Evolutionary conservation across 1,140 invertebrate genomes (phyloP).

Genomic region (Colletes latitarsis): DNA sequence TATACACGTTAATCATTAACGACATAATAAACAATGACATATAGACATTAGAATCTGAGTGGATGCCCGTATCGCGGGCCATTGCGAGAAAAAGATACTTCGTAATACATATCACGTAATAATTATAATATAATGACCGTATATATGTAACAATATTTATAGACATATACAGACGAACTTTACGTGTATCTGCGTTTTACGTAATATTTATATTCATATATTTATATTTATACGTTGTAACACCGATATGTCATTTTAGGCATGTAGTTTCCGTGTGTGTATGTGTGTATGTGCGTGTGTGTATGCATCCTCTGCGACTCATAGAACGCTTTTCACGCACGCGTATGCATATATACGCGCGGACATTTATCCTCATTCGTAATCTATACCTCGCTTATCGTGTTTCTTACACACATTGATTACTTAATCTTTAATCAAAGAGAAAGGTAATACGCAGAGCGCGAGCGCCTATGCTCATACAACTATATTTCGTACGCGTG

Average conservation of each 20-base stretch:
- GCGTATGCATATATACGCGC: neutral
- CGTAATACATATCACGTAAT: conserved; percentile 63
- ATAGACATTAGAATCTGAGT: conserved; percentile 66
- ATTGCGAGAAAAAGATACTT: conserved; percentile 57
- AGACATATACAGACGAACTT: conserved; percentile 67
- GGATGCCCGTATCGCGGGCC: conserved; percentile 40
- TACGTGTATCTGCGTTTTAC: conserved; percentile 42
- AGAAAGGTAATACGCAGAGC: neutral
- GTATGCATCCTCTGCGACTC: neutral
- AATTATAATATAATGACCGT: conserved; percentile 57
- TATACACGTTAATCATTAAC: conserved; percentile 67
- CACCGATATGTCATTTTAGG: conserved; percentile 63
- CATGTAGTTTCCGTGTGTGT: conserved; percentile 46
- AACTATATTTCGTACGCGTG: conserved; percentile 14
- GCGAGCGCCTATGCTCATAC: neutral
- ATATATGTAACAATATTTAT: conserved; percentile 63
- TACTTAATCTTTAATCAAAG: neutral
- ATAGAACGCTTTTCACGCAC: no score
- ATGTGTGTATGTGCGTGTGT: conserved; percentile 21
- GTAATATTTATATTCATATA: conserved; percentile 40
- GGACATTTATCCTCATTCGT: conserved; percentile 1
- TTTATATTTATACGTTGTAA: conserved; percentile 48
- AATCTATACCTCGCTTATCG: neutral
- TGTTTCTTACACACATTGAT: neutral
- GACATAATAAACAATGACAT: conserved; percentile 69